Evolutionary conservation across 2,113 vertebrate species (phyloP), one percentile per base, ranked within the genome.

Genomic region (Erinaceus europaeus): DNA sequence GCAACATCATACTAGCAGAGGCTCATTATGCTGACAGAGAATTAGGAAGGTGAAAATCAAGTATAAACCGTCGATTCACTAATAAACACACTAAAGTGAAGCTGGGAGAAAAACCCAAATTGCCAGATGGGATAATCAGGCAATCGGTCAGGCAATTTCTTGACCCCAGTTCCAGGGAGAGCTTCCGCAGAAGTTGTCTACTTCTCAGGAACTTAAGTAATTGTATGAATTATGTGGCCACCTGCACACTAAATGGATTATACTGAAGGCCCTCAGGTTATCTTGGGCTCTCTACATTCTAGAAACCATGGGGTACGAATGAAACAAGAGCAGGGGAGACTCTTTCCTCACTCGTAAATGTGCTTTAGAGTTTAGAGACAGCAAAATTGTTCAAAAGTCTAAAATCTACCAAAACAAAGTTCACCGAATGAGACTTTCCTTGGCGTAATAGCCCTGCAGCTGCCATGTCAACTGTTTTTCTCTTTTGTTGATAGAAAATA

Each of bases 171-270:
- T 79, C 57, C 32, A 77, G 72, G 86, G 84, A 78, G 82, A 73
- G 74, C 81, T 90, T 93, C 84, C 82, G 91, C 64, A 94, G 88
- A 85, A 90, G 34, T 78, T 91, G 59, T 73, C 81, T 76, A 88
- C 57, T 90, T 91, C 80, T 86, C 62, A 90, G 84, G 57, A 64
- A 46, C 72, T 83, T 55, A 71, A 75, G n/a, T 38, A 65, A 76
- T 29, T 9, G 42, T 67, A 42, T 48, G 64, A 50, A 46, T 44
- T 48, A 50, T 55, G 34, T 61, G 42, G 48, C 32, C 71, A 32
- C 52, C 68, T 50, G 74, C 20, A 53, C 62, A 14, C 23, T 32
- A 64, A 17, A 46, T 62, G 32, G n/a, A 55, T 21, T 73, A 78
- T 74, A 7, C 53, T 9, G 34, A 68, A 48, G 48, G 89, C 77